Conservation (phyloP, 2,888 invertebrate species). For the Mallateleia sp. region DNA sequence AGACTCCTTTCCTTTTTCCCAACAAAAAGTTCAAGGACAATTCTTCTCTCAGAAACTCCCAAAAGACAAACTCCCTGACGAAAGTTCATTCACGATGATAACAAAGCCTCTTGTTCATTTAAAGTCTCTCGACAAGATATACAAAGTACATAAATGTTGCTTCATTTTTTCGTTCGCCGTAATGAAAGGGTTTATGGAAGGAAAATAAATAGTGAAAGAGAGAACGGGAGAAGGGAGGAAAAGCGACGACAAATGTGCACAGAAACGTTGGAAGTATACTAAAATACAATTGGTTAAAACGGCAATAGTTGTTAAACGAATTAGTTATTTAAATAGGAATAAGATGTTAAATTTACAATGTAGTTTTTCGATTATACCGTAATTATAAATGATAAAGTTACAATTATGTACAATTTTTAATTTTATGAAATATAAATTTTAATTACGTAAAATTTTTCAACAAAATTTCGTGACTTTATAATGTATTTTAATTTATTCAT, state of each 20-base stretch:
- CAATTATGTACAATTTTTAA: no score
- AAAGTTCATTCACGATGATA: slow-evolving; percentile 72
- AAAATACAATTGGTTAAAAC: background rate
- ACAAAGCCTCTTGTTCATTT: slow-evolving; percentile 74
- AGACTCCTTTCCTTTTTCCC: slow-evolving; percentile 36
- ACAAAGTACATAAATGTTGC: slow-evolving; percentile 66
- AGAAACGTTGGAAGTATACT: background rate
- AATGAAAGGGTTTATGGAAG: slow-evolving; percentile 39
- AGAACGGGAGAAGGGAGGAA: background rate
- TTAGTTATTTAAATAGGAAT: no score
- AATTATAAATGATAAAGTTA: no score
- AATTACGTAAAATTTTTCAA: no score
- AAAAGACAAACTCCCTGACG: slow-evolving; percentile 70
- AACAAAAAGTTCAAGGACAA: slow-evolving; percentile 64
- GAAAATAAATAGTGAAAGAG: slow-evolving; percentile 24
- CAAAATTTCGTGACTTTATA: no score
- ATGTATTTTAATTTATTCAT: no score
- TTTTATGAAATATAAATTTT: no score
- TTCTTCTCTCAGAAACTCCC: slow-evolving; percentile 44
- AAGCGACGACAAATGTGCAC: background rate
- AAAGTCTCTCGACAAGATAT: slow-evolving; percentile 62
- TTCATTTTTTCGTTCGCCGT: slow-evolving; percentile 42
- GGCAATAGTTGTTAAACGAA: no score
- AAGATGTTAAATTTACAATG: no score
- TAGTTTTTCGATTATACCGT: no score